Conservation (phyloP, 2,888 invertebrate genomes). For the Leptopilina syphax region DNA sequence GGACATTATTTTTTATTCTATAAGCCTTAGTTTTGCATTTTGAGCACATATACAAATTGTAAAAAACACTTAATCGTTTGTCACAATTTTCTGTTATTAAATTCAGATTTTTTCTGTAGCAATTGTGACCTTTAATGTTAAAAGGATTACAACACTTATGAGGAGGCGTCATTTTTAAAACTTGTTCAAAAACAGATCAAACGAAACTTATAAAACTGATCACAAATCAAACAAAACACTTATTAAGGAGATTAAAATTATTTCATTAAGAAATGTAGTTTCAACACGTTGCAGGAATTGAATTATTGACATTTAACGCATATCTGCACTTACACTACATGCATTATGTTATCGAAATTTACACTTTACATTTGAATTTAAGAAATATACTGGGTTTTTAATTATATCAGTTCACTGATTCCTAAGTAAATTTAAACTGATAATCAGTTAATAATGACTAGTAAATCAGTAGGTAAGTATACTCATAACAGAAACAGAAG, state of each 20-base stretch:
- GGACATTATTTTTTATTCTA: slow-evolving; percentile 1
- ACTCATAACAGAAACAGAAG: too few relatives aligned
- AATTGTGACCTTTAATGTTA: slow-evolving; percentile 11
- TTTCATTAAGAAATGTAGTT: too few relatives aligned
- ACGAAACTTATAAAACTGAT: not conserved
- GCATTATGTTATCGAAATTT: too few relatives aligned
- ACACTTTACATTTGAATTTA: too few relatives aligned
- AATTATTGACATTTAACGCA: too few relatives aligned
- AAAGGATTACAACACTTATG: slow-evolving; percentile 40
- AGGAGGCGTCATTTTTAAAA: slow-evolving; percentile 23
- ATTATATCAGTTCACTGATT: too few relatives aligned
- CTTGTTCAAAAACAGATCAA: not conserved
- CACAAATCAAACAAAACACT: not conserved
- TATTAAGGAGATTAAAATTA: not conserved
- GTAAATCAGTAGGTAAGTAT: too few relatives aligned
- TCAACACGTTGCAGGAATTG: too few relatives aligned
- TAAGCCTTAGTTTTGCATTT: slow-evolving; percentile 7
- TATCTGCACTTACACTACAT: too few relatives aligned
- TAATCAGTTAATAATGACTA: too few relatives aligned
- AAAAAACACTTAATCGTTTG: slow-evolving; percentile 32
- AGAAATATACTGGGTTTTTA: too few relatives aligned
- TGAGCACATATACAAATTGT: slow-evolving; percentile 4
- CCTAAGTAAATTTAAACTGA: too few relatives aligned
- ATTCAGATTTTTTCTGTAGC: not conserved
- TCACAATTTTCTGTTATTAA: slow-evolving; percentile 12